Conservation (phyloP, 30 jellyfish, hydroid and myxozoan species). For the Aurelia aurita complex sp. Pacific region DNA sequence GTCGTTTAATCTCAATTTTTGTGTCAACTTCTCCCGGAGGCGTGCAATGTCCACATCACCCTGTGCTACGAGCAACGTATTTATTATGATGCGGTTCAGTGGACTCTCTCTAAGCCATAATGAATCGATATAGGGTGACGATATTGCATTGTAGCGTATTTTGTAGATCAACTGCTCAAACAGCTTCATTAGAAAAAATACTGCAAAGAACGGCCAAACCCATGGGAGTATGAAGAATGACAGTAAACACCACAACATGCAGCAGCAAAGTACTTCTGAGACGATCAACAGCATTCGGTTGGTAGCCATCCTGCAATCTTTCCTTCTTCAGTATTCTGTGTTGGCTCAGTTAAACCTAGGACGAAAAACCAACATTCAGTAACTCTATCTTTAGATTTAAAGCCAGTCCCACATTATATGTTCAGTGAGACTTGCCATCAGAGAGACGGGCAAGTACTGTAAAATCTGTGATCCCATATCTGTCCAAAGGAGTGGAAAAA, state of each 20-base stretch:
- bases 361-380: too few relatives aligned
- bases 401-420: too few relatives aligned
- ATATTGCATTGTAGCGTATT: constrained; percentile 39
- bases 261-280: constrained; percentile 27
- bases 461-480: too few relatives aligned
- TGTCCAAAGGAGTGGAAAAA: too few relatives aligned
- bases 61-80: constrained; percentile 42
- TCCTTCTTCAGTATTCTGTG: too few relatives aligned
- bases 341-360: too few relatives aligned
- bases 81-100: constrained; percentile 61
- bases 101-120: constrained; percentile 71
- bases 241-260: constrained; percentile 40
- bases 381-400: too few relatives aligned
- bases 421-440: too few relatives aligned
- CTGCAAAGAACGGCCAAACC: constrained; percentile 18
- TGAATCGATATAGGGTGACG: constrained; percentile 57
- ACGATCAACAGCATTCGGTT: constrained; percentile 14
- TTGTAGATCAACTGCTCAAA: constrained; percentile 39
- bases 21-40: constrained; percentile 7
- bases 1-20: constrained; percentile 33
- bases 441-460: too few relatives aligned
- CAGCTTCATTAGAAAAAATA: constrained; percentile 22
- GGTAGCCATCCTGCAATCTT: neutral
- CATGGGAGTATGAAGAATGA: constrained; percentile 3
- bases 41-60: constrained; percentile 56